A percentile compares a stretch with the other conserved stretches of the same genome.
Conservation (phyloP, 2,113 vertebrate species). For the Gnathonemus echidnorhynchus region DNA sequence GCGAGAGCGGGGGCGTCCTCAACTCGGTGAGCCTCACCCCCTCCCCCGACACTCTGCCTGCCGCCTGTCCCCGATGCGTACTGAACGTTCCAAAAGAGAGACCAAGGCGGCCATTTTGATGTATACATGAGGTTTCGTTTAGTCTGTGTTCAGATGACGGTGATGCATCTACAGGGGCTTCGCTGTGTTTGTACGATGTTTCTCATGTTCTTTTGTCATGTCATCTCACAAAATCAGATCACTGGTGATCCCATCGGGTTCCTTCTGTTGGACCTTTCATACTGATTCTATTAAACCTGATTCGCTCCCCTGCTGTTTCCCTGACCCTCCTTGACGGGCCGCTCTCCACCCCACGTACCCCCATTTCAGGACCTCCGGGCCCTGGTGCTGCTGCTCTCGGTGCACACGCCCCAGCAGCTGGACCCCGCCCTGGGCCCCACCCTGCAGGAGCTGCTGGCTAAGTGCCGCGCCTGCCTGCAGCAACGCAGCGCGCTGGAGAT, state of each 20-base stretch:
- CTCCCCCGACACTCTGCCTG: neutral
- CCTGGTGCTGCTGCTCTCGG: conserved; percentile 83
- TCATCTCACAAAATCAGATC: neutral
- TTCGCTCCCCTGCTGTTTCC: neutral
- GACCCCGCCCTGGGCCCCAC: conserved; percentile 84
- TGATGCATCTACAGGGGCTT: neutral
- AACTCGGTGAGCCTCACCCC: conserved; percentile 75
- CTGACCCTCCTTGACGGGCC: neutral
- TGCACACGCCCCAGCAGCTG: conserved; percentile 81
- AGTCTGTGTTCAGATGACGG: neutral
- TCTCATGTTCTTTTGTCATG: neutral
- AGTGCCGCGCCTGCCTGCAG: conserved; percentile 82
- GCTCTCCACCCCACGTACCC: neutral
- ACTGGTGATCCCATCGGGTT: neutral
- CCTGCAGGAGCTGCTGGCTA: conserved; percentile 84
- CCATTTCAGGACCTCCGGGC: conserved; percentile 78
- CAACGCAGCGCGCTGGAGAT: conserved; percentile 82
- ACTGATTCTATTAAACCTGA: neutral
- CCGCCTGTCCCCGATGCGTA: neutral
- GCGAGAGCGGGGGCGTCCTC: conserved; percentile 86
- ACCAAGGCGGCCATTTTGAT: neutral
- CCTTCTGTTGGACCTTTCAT: neutral
- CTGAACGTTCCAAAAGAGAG: neutral
- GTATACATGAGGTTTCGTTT: neutral
- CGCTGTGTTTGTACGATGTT: neutral